Evolutionary conservation across 2,797 vertebrate species (phyloP).

Genomic region (Microctenopoma lineatum): DNA sequence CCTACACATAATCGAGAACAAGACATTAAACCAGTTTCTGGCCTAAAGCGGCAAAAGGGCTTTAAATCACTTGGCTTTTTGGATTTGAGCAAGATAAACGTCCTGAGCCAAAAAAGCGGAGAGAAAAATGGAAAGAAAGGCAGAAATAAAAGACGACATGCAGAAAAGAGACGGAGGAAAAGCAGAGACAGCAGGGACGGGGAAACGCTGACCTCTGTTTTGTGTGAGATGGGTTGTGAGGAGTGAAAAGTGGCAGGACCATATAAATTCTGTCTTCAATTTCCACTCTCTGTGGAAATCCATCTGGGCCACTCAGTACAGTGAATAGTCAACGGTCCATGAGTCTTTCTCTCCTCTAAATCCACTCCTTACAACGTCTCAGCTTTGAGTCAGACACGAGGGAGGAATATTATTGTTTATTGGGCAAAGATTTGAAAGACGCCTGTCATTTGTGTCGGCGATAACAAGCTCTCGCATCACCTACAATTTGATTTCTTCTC

Average conservation of each 20-base stretch:
- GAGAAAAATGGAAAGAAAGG: constrained; percentile 30
- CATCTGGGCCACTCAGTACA: constrained; percentile 61
- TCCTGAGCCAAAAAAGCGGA: constrained; percentile 41
- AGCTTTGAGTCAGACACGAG: constrained; percentile 24
- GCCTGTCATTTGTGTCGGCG: background rate
- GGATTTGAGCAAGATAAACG: constrained; percentile 45
- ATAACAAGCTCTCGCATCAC: constrained; percentile 7
- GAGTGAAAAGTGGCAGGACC: constrained; percentile 67
- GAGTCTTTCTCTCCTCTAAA: constrained; percentile 49
- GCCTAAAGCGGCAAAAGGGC: constrained; percentile 14
- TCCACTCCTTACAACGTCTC: constrained; percentile 43
- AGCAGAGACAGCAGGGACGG: constrained; percentile 18
- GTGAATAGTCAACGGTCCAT: constrained; percentile 53
- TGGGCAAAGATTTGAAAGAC: background rate
- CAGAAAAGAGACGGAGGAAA: constrained; percentile 41
- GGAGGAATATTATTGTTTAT: constrained; percentile 22
- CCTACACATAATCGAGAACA: constrained; percentile 32
- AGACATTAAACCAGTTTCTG: constrained; percentile 36
- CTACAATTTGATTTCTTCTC: background rate
- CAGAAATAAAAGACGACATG: constrained; percentile 48
- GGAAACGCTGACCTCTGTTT: constrained; percentile 64
- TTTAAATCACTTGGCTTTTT: constrained; percentile 57
- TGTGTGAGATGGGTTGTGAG: constrained; percentile 59
- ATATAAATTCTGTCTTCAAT: constrained; percentile 62
- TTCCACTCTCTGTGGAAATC: constrained; percentile 67